Conservation (phyloP, 2,113 vertebrate genomes). For the Nanorana parkeri region DNA sequence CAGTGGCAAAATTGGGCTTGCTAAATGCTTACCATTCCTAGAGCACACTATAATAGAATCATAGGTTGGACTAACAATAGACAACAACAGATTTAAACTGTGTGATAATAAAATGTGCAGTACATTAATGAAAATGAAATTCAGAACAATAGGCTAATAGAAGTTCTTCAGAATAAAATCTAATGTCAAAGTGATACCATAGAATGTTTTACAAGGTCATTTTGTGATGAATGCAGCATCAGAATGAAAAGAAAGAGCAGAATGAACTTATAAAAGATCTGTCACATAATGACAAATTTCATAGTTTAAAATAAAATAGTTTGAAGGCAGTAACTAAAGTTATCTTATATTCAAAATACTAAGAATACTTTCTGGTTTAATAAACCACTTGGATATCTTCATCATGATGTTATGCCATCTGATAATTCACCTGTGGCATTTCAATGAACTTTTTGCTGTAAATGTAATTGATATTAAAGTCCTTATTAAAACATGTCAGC, state of each 20-base stretch:
- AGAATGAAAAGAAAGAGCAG: slow-evolving; percentile 4
- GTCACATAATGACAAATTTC: slow-evolving; percentile 36
- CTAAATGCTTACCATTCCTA: no score
- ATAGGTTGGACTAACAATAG: no score
- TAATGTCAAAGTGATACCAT: slow-evolving; percentile 15
- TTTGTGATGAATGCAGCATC: neutral
- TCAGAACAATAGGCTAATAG: slow-evolving; percentile 1
- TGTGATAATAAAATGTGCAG: no score
- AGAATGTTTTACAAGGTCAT: slow-evolving; percentile 28
- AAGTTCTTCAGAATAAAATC: neutral
- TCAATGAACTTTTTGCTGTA: slow-evolving; percentile 1
- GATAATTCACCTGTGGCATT: slow-evolving; percentile 17
- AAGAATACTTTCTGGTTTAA: neutral
- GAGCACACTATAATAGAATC: no score
- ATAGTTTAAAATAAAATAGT: slow-evolving; percentile 8
- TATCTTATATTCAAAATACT: neutral
- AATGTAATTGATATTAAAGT: slow-evolving; percentile 23
- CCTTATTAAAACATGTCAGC: slow-evolving; percentile 9
- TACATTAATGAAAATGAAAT: slow-evolving; percentile 4
- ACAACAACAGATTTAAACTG: no score
- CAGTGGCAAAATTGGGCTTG: no score
- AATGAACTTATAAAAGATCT: slow-evolving; percentile 22
- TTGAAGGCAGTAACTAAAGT: neutral
- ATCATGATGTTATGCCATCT: neutral
- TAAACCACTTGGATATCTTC: neutral